Evolutionary conservation across 2,797 vertebrate species (phyloP).

Genomic region (Anabas testudineus): DNA sequence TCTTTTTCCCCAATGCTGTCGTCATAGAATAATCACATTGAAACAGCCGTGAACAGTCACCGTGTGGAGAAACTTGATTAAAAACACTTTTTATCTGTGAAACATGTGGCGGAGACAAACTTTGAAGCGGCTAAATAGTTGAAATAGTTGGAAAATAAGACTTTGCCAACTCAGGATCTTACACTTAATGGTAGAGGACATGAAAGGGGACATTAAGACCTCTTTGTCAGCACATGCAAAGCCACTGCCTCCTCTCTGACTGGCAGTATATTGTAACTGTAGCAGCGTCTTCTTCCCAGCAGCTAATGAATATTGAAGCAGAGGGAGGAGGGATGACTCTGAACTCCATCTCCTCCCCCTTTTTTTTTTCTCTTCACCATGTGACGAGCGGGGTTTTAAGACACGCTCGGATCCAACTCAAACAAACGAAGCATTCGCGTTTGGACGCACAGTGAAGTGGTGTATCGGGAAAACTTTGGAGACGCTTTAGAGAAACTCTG

Average conservation of each 20-base stretch:
- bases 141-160: background rate
- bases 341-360: conserved; percentile 57
- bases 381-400: conserved; percentile 65
- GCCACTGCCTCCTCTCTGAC: conserved; percentile 16
- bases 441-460: background rate
- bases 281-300: background rate
- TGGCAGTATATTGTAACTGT: background rate
- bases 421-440: conserved; percentile 2
- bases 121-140: background rate
- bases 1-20: background rate
- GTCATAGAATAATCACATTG: background rate
- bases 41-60: background rate
- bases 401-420: background rate
- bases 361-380: conserved; percentile 29
- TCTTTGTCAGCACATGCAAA: conserved; percentile 7
- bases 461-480: background rate
- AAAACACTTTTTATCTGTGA: background rate
- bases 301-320: background rate
- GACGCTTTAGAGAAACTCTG: background rate
- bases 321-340: conserved; percentile 1
- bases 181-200: background rate
- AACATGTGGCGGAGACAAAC: background rate
- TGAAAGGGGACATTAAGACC: background rate
- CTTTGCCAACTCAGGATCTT: background rate
- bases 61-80: background rate